Evolutionary conservation across 1,140 invertebrate species (phyloP).

Genomic region (Chironomus striatipennis): DNA sequence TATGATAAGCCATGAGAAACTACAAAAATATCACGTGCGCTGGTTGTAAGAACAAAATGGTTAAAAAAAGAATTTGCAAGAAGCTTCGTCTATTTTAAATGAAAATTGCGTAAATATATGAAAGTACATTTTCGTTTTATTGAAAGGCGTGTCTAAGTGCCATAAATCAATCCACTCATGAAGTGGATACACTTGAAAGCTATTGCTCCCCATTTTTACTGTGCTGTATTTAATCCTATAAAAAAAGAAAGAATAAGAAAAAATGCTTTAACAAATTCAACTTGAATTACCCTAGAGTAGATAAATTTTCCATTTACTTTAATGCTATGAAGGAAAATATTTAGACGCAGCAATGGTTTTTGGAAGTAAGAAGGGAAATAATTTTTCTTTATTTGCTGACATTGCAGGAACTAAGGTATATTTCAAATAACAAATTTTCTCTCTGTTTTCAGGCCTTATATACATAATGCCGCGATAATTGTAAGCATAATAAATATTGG

Average conservation of each 20-base stretch:
- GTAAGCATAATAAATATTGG: not conserved
- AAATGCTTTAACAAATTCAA: not conserved
- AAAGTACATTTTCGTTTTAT: slow-evolving; percentile 11
- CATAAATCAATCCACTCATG: slow-evolving; percentile 16
- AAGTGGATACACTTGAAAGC: slow-evolving; percentile 11
- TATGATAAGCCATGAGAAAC: too few relatives aligned
- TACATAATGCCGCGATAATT: too few relatives aligned
- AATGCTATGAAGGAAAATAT: not conserved
- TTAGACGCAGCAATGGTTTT: not conserved
- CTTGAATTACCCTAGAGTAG: not conserved
- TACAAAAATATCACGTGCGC: too few relatives aligned
- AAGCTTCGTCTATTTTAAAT: too few relatives aligned
- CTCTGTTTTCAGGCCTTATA: too few relatives aligned
- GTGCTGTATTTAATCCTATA: not conserved
- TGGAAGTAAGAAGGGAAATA: not conserved
- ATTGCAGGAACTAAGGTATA: slow-evolving; percentile 12
- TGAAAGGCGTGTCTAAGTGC: not conserved
- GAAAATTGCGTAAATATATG: not conserved
- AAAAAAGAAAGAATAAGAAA: not conserved
- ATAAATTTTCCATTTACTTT: not conserved
- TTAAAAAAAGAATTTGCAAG: too few relatives aligned
- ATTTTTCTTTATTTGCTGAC: slow-evolving; percentile 9
- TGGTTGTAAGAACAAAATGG: too few relatives aligned
- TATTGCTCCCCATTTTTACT: not conserved
- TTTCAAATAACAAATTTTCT: not conserved